Conservation (phyloP, 2,888 invertebrate genomes). For the Palloptera scutellata region DNA sequence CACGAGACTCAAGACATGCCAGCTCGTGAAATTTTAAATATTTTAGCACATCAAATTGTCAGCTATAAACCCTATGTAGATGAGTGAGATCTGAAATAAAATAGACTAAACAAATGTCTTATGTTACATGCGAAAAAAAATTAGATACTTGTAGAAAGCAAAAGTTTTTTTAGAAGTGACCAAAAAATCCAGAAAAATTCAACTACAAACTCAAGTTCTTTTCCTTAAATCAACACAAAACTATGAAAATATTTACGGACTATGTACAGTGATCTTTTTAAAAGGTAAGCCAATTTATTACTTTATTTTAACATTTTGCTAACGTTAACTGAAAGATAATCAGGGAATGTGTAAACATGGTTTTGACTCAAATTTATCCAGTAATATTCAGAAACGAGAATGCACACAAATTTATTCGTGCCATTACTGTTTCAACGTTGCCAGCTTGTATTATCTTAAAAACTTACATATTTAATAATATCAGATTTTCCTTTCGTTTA, state of each 20-base stretch:
- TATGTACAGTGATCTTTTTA: no score
- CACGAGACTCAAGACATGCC: conserved; percentile 67
- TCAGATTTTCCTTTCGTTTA: no score
- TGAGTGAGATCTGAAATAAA: conserved; percentile 8
- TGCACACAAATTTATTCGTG: no score
- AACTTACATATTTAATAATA: no score
- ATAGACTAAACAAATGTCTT: neutral
- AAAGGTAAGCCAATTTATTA: no score
- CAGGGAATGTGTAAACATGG: conserved; percentile 56
- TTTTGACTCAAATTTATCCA: conserved; percentile 48
- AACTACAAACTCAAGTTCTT: neutral
- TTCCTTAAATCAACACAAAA: neutral
- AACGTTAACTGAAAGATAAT: conserved; percentile 49
- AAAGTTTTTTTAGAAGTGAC: no score
- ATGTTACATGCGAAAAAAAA: neutral
- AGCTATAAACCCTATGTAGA: conserved; percentile 73
- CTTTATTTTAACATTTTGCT: conserved; percentile 19
- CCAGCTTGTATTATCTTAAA: no score
- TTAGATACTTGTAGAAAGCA: neutral
- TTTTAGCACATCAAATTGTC: conserved; percentile 79
- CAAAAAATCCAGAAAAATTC: neutral
- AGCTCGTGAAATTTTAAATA: conserved; percentile 77
- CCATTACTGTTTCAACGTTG: no score
- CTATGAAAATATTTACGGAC: no score
- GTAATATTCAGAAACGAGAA: no score